A percentile compares a stretch with the other conserved stretches of the same genome.
Evolutionary conservation across 1,140 invertebrate genomes (phyloP).

Genomic region (Panulirus ornatus): DNA sequence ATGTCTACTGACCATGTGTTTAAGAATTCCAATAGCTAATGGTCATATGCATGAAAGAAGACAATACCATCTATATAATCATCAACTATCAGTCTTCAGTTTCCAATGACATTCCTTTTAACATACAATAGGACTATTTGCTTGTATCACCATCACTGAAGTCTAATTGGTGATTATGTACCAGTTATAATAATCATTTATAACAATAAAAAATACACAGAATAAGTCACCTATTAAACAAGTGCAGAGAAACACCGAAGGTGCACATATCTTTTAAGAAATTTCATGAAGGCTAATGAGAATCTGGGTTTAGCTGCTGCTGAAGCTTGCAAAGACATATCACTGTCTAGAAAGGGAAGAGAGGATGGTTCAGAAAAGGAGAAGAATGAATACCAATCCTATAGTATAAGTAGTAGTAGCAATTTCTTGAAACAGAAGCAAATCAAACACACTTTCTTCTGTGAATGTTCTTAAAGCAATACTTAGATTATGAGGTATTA

Average conservation of each 20-base stretch:
- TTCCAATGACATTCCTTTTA: not conserved
- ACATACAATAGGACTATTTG: not conserved
- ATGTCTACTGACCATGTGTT: no score
- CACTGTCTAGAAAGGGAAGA: constrained; percentile 9
- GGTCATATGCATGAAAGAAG: constrained; percentile 40
- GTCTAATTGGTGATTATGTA: constrained; percentile 51
- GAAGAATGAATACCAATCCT: not conserved
- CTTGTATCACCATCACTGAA: constrained; percentile 17
- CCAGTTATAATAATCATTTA: constrained; percentile 37
- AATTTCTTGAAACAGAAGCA: constrained; percentile 10
- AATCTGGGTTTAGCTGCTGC: constrained; percentile 45
- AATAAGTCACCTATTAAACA: constrained; percentile 52
- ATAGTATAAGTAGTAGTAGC: not conserved
- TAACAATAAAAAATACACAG: constrained; percentile 38
- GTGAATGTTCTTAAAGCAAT: constrained; percentile 22
- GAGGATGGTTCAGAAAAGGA: not conserved
- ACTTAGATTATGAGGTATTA: constrained; percentile 45
- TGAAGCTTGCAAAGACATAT: constrained; percentile 11
- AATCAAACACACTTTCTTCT: constrained; percentile 32
- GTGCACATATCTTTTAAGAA: constrained; percentile 24
- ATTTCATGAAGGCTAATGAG: constrained; percentile 42
- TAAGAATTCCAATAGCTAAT: not conserved
- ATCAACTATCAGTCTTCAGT: constrained; percentile 53
- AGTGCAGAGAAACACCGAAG: constrained; percentile 33
- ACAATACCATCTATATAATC: constrained; percentile 28